Percentiles rank a stretch among this genome's conserved stretches.
Conservation (phyloP, 1,140 invertebrate species). For the Drosophila kepulauana region DNA sequence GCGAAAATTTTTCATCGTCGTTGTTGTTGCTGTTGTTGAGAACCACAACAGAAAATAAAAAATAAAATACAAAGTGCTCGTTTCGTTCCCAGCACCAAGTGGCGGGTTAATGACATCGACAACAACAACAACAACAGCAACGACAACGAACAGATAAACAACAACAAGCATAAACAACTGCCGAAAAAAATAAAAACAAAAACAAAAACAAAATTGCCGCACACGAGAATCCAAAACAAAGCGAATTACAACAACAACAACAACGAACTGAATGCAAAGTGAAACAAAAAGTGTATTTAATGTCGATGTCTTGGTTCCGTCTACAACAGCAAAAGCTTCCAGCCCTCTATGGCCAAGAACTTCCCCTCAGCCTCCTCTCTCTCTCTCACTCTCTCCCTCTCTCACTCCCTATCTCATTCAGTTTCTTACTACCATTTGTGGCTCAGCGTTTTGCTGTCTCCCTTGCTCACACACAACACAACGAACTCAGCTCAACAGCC, state of each 20-base stretch:
- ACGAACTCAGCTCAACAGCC: conserved; percentile 2
- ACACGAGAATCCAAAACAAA: conserved; percentile 41
- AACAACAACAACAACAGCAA: conserved; percentile 40
- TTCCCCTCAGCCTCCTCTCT: background rate
- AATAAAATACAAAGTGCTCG: conserved; percentile 38
- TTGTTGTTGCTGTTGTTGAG: conserved; percentile 26
- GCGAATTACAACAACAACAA: conserved; percentile 46
- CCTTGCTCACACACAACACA: conserved; percentile 3
- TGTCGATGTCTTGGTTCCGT: conserved; percentile 31
- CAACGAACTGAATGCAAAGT: conserved; percentile 40
- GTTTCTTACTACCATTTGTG: background rate
- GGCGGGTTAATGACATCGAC: conserved; percentile 71
- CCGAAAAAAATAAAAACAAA: conserved; percentile 22
- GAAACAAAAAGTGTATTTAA: conserved; percentile 70
- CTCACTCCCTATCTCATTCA: background rate
- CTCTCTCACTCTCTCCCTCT: background rate
- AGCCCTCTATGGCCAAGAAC: background rate
- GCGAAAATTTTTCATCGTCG: conserved; percentile 31
- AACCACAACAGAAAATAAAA: conserved; percentile 50
- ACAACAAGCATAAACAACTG: conserved; percentile 37
- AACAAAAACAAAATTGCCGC: conserved; percentile 1
- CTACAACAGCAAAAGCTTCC: conserved; percentile 16
- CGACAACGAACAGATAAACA: conserved; percentile 29
- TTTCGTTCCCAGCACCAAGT: conserved; percentile 75
- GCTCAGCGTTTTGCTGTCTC: conserved; percentile 23